These are phyloP conservation scores for Brachyptera risi DNA, from an alignment of 2,888 invertebrate species.

Conservation along the genomic window DNA sequence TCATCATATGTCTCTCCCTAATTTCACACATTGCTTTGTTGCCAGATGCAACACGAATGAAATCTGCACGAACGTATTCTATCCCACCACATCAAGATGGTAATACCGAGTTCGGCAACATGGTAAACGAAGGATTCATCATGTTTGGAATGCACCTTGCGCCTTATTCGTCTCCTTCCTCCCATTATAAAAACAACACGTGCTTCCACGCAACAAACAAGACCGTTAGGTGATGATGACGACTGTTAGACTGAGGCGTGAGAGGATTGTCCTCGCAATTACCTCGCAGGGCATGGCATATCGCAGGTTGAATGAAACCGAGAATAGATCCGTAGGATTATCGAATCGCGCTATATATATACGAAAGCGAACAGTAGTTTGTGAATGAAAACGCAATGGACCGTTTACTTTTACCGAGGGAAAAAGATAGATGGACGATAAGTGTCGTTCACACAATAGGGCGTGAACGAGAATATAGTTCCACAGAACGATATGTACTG, in stretches of 20 bases:
- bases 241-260: neutral
- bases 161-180: conserved; percentile 25
- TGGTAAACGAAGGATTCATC: conserved; percentile 18
- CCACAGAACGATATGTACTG: no score
- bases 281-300: neutral
- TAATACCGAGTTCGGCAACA: conserved; percentile 17
- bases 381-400: conserved; percentile 1
- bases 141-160: conserved; percentile 25
- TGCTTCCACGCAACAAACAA: conserved; percentile 12
- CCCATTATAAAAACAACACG: conserved; percentile 26
- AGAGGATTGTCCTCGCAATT: neutral
- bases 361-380: no score
- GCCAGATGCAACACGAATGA: neutral
- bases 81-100: neutral
- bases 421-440: neutral
- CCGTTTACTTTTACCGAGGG: neutral
- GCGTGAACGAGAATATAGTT: no score
- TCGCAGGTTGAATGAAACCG: no score
- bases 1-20: neutral
- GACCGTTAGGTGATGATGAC: conserved; percentile 6
- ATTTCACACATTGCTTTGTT: neutral
- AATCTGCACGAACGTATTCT: no score
- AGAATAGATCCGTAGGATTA: no score
- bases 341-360: no score
- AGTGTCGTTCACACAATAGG: no score